These are phyloP conservation scores for Pipistrellus kuhlii DNA, from an alignment of 2,797 vertebrate species.

Conservation along the genomic window DNA sequence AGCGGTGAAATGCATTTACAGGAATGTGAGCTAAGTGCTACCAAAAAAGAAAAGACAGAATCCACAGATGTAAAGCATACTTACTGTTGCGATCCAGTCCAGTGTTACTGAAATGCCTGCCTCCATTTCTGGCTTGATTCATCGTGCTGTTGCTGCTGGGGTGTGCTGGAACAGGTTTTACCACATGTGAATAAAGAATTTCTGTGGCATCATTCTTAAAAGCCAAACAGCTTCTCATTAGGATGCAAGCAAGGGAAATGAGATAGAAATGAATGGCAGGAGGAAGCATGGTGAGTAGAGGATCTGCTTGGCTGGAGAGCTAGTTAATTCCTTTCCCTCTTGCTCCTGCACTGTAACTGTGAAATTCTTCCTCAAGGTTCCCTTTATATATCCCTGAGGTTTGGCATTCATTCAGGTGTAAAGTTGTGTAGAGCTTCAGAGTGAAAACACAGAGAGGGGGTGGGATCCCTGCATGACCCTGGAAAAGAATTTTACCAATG, in stretches of 20 bases:
- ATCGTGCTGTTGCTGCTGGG: conserved; percentile 92
- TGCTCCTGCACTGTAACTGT: conserved; percentile 85
- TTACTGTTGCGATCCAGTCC: conserved; percentile 92
- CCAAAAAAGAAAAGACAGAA: conserved; percentile 12
- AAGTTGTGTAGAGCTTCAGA: conserved; percentile 88
- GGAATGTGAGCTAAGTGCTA: conserved; percentile 40
- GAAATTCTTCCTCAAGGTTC: conserved; percentile 84
- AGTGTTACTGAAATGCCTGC: conserved; percentile 88
- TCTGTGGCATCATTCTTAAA: conserved; percentile 97
- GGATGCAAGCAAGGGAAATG: conserved; percentile 90
- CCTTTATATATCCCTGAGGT: conserved; percentile 89
- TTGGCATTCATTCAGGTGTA: conserved; percentile 93
- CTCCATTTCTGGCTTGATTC: conserved; percentile 95
- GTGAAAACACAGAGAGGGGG: conserved; percentile 89
- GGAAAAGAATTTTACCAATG: conserved; percentile 86
- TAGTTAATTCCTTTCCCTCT: conserved; percentile 77
- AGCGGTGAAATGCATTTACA: conserved; percentile 25
- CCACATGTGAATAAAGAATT: conserved; percentile 91
- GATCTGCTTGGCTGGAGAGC: conserved; percentile 76
- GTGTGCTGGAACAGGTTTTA: conserved; percentile 87
- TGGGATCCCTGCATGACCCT: conserved; percentile 85
- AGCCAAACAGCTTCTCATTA: conserved; percentile 91
- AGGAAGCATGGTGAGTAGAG: conserved; percentile 89
- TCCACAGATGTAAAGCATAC: conserved; percentile 81
- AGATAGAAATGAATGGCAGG: conserved; percentile 89